phyloP scores from a whole-genome alignment of 1,140 invertebrate species.

The Pomphorhynchus laevis region DNA sequence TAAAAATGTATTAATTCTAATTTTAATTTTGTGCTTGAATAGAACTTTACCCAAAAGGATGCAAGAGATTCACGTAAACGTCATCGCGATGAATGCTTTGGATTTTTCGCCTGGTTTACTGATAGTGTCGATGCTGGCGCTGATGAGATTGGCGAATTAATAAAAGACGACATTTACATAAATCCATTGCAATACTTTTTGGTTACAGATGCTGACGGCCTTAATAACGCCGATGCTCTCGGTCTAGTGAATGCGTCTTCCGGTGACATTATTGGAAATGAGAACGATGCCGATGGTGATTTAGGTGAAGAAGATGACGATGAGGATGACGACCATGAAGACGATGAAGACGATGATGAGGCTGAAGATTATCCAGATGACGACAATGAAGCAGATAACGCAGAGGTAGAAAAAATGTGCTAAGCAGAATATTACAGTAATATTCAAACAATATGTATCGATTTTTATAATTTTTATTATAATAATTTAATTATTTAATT shows the following conservation, averaged over 20 bases:
- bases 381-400: too few species aligned
- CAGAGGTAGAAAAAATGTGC: too few species aligned
- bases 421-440: too few species aligned
- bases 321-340: constrained; percentile 6
- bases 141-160: constrained; percentile 21
- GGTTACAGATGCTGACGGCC: constrained; percentile 28
- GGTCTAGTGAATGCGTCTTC: too few species aligned
- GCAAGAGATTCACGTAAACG: constrained; percentile 14
- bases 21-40: too few species aligned
- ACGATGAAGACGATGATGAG: too few species aligned
- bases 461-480: too few species aligned
- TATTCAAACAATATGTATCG: too few species aligned
- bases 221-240: constrained; percentile 19
- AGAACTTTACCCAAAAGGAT: too few species aligned
- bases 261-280: constrained; percentile 12
- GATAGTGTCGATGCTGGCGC: constrained; percentile 17
- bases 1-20: too few species aligned
- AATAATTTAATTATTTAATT: too few species aligned
- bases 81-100: constrained; percentile 6
- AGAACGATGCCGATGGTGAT: constrained; percentile 13
- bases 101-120: constrained; percentile 21
- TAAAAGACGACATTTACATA: constrained; percentile 56
- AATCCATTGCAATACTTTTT: constrained; percentile 58
- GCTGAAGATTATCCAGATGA: too few species aligned
- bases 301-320: constrained; percentile 10